Conservation (phyloP, 1,140 invertebrate species). For the Drosophila simulans region DNA sequence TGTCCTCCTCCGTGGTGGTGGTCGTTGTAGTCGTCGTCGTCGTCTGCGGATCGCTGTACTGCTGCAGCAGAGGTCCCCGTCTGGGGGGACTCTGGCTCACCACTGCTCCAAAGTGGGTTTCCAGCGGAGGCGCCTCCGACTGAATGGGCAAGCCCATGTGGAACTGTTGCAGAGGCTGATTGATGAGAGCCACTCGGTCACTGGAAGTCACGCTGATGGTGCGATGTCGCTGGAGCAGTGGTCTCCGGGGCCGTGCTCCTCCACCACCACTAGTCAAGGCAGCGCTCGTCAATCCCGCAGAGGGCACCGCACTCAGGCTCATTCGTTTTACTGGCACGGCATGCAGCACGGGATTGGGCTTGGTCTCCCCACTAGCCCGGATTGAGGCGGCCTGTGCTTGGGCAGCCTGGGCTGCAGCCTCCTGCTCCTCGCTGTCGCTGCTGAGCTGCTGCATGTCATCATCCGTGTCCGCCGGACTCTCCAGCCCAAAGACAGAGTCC, state of each 20-base stretch:
- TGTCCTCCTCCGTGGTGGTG: constrained; percentile 78
- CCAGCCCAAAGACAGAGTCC: constrained; percentile 89
- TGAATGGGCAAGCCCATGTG: constrained; percentile 34
- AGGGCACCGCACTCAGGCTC: constrained; percentile 55
- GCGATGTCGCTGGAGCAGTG: constrained; percentile 73
- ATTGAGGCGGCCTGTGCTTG: constrained; percentile 17
- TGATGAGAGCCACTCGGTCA: constrained; percentile 56
- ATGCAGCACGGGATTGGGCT: constrained; percentile 19
- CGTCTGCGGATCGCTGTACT: constrained; percentile 82
- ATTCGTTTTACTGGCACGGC: constrained; percentile 55
- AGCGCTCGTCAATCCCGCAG: constrained; percentile 2
- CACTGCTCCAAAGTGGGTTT: constrained; percentile 74
- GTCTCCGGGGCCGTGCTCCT: constrained; percentile 58
- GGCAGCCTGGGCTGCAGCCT: constrained; percentile 15
- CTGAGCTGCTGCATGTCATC: constrained; percentile 92
- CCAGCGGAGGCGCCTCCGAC: constrained; percentile 53
- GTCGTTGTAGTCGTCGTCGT: constrained; percentile 77
- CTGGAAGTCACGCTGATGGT: constrained; percentile 65
- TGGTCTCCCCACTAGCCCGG: constrained; percentile 9
- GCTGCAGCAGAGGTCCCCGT: constrained; percentile 72
- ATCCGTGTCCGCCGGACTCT: constrained; percentile 88
- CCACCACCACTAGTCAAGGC: constrained; percentile 13
- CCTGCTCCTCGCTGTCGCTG: constrained; percentile 89
- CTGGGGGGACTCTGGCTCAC: constrained; percentile 67
- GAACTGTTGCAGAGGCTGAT: constrained; percentile 41